Conservation (phyloP, 2,888 invertebrate species). For the Leucophenga maculata region DNA sequence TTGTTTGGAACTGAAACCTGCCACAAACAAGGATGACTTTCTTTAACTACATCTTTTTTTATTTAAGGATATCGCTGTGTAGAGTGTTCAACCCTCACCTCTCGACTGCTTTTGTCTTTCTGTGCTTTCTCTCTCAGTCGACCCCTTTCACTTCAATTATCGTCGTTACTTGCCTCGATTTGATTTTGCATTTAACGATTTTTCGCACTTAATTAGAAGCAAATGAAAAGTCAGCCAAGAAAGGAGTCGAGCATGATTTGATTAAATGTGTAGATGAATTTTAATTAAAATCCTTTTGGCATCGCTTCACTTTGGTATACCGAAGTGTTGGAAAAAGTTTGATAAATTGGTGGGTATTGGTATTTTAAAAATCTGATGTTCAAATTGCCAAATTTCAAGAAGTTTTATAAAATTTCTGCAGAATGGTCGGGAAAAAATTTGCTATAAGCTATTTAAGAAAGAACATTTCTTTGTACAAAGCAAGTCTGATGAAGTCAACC, state of each 20-base stretch:
- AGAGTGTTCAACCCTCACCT: neutral
- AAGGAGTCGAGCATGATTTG: conserved; percentile 68
- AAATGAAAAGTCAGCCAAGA: conserved; percentile 54
- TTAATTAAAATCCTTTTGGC: conserved; percentile 69
- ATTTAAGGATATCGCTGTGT: neutral
- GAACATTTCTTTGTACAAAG: too few species aligned
- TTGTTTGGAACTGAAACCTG: neutral
- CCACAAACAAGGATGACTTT: conserved; percentile 8
- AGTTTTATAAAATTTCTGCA: too few species aligned
- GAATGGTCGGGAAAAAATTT: too few species aligned
- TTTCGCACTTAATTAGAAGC: conserved; percentile 72
- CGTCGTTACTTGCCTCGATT: conserved; percentile 69
- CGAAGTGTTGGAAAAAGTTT: neutral
- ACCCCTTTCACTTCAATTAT: conserved; percentile 39
- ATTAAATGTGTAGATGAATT: conserved; percentile 72
- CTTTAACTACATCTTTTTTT: too few species aligned
- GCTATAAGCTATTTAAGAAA: too few species aligned
- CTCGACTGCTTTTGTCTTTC: neutral
- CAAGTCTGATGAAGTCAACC: too few species aligned
- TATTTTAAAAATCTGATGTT: conserved; percentile 23
- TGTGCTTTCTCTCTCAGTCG: neutral
- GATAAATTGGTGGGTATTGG: conserved; percentile 9
- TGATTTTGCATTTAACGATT: conserved; percentile 72
- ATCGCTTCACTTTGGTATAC: neutral
- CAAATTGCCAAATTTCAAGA: too few species aligned